Percentiles rank a stretch among this genome's conserved stretches.
These are phyloP conservation scores for Centroberyx gerrardi DNA, from an alignment of 2,797 vertebrate genomes.

Conservation along the genomic window DNA sequence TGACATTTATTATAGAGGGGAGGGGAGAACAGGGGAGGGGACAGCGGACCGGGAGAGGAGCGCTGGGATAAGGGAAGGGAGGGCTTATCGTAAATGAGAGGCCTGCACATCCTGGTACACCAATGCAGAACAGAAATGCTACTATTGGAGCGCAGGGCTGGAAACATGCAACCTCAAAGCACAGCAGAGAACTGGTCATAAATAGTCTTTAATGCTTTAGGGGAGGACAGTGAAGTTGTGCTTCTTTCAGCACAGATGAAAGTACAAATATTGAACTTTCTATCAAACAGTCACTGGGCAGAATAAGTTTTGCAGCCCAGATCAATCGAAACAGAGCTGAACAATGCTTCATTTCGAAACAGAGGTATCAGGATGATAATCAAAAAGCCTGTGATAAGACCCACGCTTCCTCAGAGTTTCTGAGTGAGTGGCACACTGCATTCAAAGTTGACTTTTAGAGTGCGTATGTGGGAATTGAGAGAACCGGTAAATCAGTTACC, in stretches of 20 bases:
- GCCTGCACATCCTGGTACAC: slow-evolving; percentile 65
- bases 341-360: slow-evolving; percentile 54
- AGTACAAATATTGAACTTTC: slow-evolving; percentile 60
- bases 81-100: slow-evolving; percentile 75
- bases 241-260: slow-evolving; percentile 28
- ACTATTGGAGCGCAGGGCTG: slow-evolving; percentile 53
- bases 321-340: slow-evolving; percentile 57
- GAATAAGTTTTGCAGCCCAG: slow-evolving; percentile 15
- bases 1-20: slow-evolving; percentile 81
- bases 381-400: slow-evolving; percentile 54
- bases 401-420: slow-evolving; percentile 5
- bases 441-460: slow-evolving; percentile 40
- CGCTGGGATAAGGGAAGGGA: slow-evolving; percentile 64
- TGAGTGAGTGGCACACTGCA: slow-evolving; percentile 33
- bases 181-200: slow-evolving; percentile 18
- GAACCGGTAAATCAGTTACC: slow-evolving; percentile 79
- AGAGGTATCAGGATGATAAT: slow-evolving; percentile 34
- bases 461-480: slow-evolving; percentile 33
- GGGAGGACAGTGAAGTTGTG: not conserved
- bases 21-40: slow-evolving; percentile 63
- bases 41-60: slow-evolving; percentile 61
- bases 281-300: slow-evolving; percentile 37
- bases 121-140: slow-evolving; percentile 36
- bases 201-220: not conserved
- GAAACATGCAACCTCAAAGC: slow-evolving; percentile 44